Evolutionary conservation across 2,888 invertebrate species (phyloP).

Genomic region (Torymus aiolomorphi): DNA sequence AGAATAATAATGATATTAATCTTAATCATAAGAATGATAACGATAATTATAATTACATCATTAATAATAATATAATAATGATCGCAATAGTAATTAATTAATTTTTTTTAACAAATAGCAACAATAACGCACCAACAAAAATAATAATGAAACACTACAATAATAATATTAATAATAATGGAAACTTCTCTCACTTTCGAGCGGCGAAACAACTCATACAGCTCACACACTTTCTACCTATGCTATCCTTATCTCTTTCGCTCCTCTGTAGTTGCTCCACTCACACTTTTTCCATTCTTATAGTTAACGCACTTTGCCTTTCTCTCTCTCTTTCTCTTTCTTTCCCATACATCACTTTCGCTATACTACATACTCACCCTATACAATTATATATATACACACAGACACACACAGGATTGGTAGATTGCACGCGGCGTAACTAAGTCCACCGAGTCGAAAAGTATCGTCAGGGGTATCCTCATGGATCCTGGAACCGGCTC

Average conservation of each 20-base stretch:
- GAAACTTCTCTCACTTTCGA: conserved; percentile 64
- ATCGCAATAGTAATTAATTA: conserved; percentile 48
- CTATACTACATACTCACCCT: not conserved
- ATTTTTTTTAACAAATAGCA: not conserved
- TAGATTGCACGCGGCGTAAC: too few species aligned
- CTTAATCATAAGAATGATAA: conserved; percentile 15
- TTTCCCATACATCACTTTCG: not conserved
- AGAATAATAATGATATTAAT: conserved; percentile 37
- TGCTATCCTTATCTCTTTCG: conserved; percentile 13
- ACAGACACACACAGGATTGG: not conserved
- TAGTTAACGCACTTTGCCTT: too few species aligned
- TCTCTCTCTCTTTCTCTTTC: not conserved
- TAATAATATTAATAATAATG: conserved; percentile 46
- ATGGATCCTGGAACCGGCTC: conserved; percentile 62
- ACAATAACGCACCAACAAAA: conserved; percentile 53
- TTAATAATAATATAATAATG: conserved; percentile 40
- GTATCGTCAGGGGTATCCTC: conserved; percentile 40
- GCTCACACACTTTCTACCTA: conserved; percentile 31
- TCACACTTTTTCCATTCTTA: conserved; percentile 11
- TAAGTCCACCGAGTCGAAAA: conserved; percentile 43
- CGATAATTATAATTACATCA: conserved; percentile 32
- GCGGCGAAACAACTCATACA: conserved; percentile 60
- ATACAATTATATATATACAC: conserved; percentile 6
- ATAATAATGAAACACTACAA: conserved; percentile 53
- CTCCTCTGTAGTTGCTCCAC: conserved; percentile 13